Conservation (phyloP, 2,797 vertebrate genomes). For the Sciurus vulgaris region DNA sequence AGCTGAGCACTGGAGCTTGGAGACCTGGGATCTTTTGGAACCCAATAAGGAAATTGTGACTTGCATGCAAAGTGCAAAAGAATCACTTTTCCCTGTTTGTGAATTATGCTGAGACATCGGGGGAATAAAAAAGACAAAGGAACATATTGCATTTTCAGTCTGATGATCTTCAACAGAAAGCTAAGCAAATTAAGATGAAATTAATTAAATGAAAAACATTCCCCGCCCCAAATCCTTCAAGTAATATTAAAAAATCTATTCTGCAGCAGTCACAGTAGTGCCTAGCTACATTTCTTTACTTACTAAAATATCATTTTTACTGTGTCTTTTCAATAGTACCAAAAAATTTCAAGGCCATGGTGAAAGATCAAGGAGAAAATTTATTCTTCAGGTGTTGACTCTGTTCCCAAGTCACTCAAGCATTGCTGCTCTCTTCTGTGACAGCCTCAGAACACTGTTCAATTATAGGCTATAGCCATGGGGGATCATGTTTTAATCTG, state of each 20-base stretch:
- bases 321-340: constrained; percentile 69
- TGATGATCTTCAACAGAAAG: constrained; percentile 61
- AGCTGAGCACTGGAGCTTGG: constrained; percentile 84
- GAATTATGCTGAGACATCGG: constrained; percentile 82
- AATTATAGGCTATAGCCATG: constrained; percentile 80
- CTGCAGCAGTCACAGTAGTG: neutral
- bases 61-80: constrained; percentile 81
- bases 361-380: constrained; percentile 80
- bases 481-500: constrained; percentile 83
- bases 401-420: constrained; percentile 76
- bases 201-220: constrained; percentile 36
- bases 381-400: constrained; percentile 80
- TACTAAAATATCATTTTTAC: constrained; percentile 64
- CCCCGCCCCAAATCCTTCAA: neutral
- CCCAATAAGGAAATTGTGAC: constrained; percentile 83
- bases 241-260: neutral
- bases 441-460: constrained; percentile 71
- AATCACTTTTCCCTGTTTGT: constrained; percentile 68
- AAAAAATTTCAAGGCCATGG: constrained; percentile 73
- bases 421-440: neutral
- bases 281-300: constrained; percentile 45
- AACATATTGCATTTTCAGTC: constrained; percentile 58
- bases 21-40: constrained; percentile 81
- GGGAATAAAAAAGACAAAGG: constrained; percentile 77
- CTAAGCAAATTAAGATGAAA: constrained; percentile 69